A percentile compares a stretch with the other conserved stretches of the same genome.
Conservation (phyloP, 2,797 vertebrate genomes). For the Heliangelus exortis region DNA sequence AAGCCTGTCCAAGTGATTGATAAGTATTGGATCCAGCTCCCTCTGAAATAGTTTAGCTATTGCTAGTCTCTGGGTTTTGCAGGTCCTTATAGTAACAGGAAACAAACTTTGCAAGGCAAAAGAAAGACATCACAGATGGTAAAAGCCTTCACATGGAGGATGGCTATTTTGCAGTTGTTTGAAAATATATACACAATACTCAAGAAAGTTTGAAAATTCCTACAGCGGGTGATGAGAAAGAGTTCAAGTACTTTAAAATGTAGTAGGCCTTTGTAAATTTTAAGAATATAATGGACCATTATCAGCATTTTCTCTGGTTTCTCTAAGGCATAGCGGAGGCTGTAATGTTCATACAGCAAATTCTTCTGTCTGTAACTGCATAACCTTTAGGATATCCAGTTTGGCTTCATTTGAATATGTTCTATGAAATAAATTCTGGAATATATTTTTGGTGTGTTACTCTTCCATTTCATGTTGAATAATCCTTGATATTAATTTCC, state of each 20-base stretch:
- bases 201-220: neutral
- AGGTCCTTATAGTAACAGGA: neutral
- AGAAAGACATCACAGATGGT: neutral
- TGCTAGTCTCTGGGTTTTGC: neutral
- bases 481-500: neutral
- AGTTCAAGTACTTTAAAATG: neutral
- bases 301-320: neutral
- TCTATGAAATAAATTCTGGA: neutral
- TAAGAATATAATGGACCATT: neutral
- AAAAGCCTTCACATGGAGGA: neutral
- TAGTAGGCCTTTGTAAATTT: neutral
- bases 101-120: neutral
- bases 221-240: neutral
- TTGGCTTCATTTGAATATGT: neutral
- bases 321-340: neutral
- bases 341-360: neutral
- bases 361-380: neutral
- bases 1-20: slow-evolving; percentile 14
- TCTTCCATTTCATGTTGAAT: neutral
- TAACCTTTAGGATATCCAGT: neutral
- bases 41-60: neutral
- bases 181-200: neutral
- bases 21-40: slow-evolving; percentile 4
- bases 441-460: rapidly evolving
- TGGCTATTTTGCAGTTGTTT: neutral